Conservation (phyloP, 2,113 vertebrate species). For the Calonectris borealis region DNA sequence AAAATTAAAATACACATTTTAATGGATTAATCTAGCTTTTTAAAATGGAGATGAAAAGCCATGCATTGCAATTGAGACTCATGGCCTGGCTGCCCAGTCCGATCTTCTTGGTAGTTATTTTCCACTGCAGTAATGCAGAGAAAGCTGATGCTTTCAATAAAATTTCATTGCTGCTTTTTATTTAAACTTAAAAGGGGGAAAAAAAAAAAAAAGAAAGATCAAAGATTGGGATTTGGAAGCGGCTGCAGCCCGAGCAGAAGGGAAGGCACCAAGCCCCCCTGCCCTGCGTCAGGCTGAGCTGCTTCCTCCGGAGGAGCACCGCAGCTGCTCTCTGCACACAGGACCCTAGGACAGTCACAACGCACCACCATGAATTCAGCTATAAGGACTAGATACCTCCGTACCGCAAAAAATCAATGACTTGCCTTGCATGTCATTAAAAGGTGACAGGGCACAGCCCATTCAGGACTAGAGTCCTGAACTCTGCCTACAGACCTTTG, state of each 20-base stretch:
- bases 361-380: not conserved
- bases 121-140: not conserved
- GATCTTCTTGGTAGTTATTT: not conserved
- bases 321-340: not conserved
- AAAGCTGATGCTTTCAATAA: not conserved
- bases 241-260: not conserved
- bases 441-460: not conserved
- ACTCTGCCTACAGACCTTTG: not conserved
- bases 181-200: not conserved
- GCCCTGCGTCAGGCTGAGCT: not conserved
- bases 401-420: not conserved
- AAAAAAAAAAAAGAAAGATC: not conserved
- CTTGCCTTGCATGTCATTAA: not conserved
- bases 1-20: constrained; percentile 47
- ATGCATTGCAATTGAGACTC: not conserved
- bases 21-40: not conserved
- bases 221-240: not conserved
- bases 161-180: not conserved
- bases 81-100: not conserved
- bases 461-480: not conserved
- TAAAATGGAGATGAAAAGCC: constrained; percentile 34
- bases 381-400: not conserved
- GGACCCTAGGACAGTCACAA: not conserved
- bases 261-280: not conserved
- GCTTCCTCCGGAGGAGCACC: not conserved